Evolutionary conservation across 2,888 invertebrate genomes (phyloP).

Genomic region (Rhimphoctona megacephalus): DNA sequence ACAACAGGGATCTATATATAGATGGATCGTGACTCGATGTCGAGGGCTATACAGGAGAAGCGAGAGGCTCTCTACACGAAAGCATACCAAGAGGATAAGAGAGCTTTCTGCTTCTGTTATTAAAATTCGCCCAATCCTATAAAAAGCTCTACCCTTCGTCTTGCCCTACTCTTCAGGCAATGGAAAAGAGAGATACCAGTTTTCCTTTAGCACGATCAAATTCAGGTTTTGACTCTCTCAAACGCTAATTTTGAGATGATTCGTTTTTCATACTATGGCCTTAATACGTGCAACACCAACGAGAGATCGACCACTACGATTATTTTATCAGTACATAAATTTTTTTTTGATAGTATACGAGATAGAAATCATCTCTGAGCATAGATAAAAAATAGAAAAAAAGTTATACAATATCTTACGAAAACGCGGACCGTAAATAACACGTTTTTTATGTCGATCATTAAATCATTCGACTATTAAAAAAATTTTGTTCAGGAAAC

Average conservation of each 20-base stretch:
- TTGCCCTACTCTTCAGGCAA: conserved; percentile 54
- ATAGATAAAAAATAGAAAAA: too few species aligned
- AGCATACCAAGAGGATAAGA: conserved; percentile 59
- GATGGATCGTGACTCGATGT: conserved; percentile 30
- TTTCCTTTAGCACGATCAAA: conserved; percentile 59
- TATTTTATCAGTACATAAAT: neutral
- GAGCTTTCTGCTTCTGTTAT: conserved; percentile 65
- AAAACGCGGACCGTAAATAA: too few species aligned
- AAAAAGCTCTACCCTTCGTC: conserved; percentile 23
- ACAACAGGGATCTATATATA: neutral
- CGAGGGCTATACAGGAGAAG: conserved; percentile 50
- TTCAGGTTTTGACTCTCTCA: conserved; percentile 46
- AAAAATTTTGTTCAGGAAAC: neutral
- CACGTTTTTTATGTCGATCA: too few species aligned
- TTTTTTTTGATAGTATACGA: neutral
- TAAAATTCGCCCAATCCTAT: conserved; percentile 63
- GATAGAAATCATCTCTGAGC: neutral
- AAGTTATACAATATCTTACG: too few species aligned
- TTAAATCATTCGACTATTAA: too few species aligned
- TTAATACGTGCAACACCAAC: neutral
- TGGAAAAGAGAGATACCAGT: conserved; percentile 26
- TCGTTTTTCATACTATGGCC: conserved; percentile 36
- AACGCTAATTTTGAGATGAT: conserved; percentile 62
- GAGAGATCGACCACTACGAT: conserved; percentile 15
- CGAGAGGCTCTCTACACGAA: conserved; percentile 47